These are phyloP conservation scores for Campoplex nolae DNA, from an alignment of 2,888 invertebrate genomes.

Conservation along the genomic window DNA sequence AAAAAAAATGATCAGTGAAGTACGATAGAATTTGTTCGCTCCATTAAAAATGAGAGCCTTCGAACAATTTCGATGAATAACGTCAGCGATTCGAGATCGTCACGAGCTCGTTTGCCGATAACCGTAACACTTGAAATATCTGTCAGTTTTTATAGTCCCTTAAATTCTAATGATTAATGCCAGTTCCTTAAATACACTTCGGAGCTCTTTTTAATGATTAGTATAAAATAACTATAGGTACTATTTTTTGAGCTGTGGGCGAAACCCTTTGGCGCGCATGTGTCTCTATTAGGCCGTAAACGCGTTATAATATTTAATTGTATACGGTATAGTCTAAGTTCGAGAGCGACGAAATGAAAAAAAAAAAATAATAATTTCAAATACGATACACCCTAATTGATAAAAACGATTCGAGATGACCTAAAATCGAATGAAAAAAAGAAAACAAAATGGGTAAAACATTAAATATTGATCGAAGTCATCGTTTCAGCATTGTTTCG, in stretches of 20 bases:
- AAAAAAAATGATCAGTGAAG: background rate
- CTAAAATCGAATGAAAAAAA: background rate
- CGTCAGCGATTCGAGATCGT: constrained; percentile 24
- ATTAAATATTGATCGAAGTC: background rate
- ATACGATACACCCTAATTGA: background rate
- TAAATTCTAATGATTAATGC: constrained; percentile 59
- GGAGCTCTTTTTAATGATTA: constrained; percentile 44
- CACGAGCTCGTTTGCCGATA: constrained; percentile 15
- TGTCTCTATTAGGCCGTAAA: constrained; percentile 67
- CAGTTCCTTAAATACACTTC: constrained; percentile 51
- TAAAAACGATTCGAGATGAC: background rate
- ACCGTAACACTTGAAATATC: constrained; percentile 18
- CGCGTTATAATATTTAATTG: constrained; percentile 41
- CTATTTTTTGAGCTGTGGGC: constrained; percentile 79
- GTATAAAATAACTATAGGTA: constrained; percentile 72
- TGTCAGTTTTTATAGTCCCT: constrained; percentile 27
- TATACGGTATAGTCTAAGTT: constrained; percentile 34
- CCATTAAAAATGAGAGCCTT: background rate
- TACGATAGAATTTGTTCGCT: background rate
- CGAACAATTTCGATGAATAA: constrained; percentile 33
- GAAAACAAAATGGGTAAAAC: background rate
- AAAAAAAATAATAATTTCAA: background rate
- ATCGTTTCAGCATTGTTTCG: background rate
- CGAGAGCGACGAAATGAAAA: constrained; percentile 3
- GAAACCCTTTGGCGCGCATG: constrained; percentile 73